Percentiles rank a stretch among this genome's conserved stretches.
Conservation (phyloP, 2,113 vertebrate genomes). For the Macquaria australasica region DNA sequence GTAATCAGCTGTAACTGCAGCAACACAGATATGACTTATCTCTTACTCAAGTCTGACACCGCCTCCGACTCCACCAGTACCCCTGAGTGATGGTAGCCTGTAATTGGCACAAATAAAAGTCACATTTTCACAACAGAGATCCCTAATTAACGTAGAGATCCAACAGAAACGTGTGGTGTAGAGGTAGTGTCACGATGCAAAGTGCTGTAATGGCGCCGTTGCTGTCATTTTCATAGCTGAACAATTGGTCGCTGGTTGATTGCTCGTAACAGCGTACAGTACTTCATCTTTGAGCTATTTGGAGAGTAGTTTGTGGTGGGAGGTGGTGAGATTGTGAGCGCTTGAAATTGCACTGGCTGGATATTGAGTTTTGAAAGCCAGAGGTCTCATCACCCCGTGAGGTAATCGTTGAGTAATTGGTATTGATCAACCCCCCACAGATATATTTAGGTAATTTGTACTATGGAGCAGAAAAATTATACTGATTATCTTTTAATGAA, state of each 20-base stretch:
- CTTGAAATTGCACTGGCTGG: neutral
- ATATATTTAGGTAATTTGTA: conserved; percentile 41
- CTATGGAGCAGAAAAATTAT: conserved; percentile 24
- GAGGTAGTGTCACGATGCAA: conserved; percentile 17
- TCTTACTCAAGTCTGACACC: conserved; percentile 23
- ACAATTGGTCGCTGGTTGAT: conserved; percentile 5
- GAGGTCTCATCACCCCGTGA: conserved; percentile 45
- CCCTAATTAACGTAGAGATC: conserved; percentile 37
- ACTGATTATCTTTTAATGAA: conserved; percentile 45
- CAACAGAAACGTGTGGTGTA: conserved; percentile 4
- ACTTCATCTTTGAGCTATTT: conserved; percentile 2
- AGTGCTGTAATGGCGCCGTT: conserved; percentile 3
- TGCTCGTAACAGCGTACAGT: neutral
- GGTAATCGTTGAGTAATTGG: conserved; percentile 61
- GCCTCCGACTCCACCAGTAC: conserved; percentile 11
- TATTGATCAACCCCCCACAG: conserved; percentile 62
- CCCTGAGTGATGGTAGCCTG: conserved; percentile 19
- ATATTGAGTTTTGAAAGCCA: conserved; percentile 47
- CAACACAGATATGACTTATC: conserved; percentile 26
- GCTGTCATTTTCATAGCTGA: conserved; percentile 9
- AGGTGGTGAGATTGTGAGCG: conserved; percentile 12
- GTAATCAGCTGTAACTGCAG: conserved; percentile 17
- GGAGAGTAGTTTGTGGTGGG: neutral
- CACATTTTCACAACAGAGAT: neutral
- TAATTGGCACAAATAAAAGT: conserved; percentile 38